Percentiles rank a stretch among this genome's conserved stretches.
phyloP scores from a whole-genome alignment of 2,797 vertebrate genomes.

The Jordanella pulchra region DNA sequence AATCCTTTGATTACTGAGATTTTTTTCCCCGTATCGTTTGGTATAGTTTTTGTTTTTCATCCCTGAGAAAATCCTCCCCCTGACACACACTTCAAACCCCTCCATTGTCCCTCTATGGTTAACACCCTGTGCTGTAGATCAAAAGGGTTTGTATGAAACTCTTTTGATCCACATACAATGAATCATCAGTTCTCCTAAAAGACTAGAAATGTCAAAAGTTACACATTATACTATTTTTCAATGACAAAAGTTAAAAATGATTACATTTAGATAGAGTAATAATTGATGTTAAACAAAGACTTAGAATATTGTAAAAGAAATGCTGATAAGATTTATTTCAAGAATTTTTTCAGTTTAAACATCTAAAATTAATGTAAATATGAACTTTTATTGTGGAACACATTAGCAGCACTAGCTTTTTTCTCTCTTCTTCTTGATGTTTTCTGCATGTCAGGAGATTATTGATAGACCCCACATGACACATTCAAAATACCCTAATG shows the following conservation, averaged over 20 bases:
- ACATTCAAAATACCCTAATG: slow-evolving; percentile 8
- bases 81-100: too few relatives aligned
- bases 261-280: neutral
- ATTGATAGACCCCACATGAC: neutral
- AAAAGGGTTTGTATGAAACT: neutral
- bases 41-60: neutral
- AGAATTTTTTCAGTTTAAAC: neutral
- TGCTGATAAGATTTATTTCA: neutral
- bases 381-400: neutral
- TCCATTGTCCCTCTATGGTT: neutral
- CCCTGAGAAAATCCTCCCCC: neutral
- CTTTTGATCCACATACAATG: too few relatives aligned
- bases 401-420: neutral
- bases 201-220: neutral
- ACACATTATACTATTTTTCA: neutral
- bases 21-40: too few relatives aligned
- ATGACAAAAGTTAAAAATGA: neutral
- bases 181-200: too few relatives aligned
- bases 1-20: too few relatives aligned
- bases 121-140: neutral
- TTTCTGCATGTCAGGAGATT: neutral
- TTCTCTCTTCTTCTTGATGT: neutral
- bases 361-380: neutral
- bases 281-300: too few relatives aligned
- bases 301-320: too few relatives aligned